Evolutionary conservation across 2,797 vertebrate species (phyloP), one percentile per base, ranked within the genome.

Genomic region (Nothura maculosa): DNA sequence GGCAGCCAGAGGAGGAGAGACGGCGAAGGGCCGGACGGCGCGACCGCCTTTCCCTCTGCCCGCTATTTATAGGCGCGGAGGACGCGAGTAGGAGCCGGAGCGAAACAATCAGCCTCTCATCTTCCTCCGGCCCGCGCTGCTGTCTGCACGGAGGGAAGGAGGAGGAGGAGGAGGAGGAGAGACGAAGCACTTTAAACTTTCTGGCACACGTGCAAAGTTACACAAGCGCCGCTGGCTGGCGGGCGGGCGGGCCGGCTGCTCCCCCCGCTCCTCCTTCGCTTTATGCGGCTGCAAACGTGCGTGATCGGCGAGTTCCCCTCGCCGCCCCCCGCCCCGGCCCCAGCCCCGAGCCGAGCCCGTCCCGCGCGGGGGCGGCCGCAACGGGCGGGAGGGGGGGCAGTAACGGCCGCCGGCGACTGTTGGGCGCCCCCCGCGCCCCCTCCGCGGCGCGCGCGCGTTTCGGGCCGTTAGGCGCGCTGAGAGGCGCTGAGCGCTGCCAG

Each of bases 141-240:
- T 94, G 98, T 97, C 96, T 98, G 97, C 90, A 96, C 94, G 70
- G 92, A 95, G 97, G 97, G 90, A 97, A 96, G 95, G 10, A 38
- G 38, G 38, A 38, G 38, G 38, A 38, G 38, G 38, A 38, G 97
- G 96, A 98, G 85, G 92, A 95, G 97, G 94, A 89, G 98, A 98
- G 98, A 98, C 96, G 97, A 91, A 97, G 97, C 97, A 95, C 97
- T 98, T 98, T 98, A 98, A 97, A 98, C 96, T 98, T 97, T 98
- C 96, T 98, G 98, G 98, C 98, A 98, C 93, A 87, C 97, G 97
- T 97, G 97, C 97, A 97, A 97, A 97, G 98, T 98, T 98, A 98
- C 98, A 98, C 98, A 98, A 99, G 98, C 98, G 91, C 95, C 90
- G 94, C 93, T 97, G 97, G 96, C 96, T 69, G 85, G 92, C 82